Conservation (phyloP, 2,113 vertebrate genomes). For the Takifugu flavidus region DNA sequence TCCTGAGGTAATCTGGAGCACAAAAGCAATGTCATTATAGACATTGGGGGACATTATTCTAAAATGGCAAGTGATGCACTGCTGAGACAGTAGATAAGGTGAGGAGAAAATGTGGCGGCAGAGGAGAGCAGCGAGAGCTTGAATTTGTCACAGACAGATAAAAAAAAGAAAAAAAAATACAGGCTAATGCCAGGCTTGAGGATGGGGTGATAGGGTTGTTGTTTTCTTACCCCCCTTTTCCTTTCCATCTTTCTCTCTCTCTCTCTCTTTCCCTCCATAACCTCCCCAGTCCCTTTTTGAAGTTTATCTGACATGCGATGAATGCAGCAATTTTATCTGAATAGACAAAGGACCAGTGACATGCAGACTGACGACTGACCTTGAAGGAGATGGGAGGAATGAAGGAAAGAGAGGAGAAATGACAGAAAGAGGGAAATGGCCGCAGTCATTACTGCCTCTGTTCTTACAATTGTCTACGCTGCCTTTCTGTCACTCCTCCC, state of each 20-base stretch:
- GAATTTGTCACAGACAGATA: conserved; percentile 78
- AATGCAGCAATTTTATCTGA: conserved; percentile 78
- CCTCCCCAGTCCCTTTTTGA: conserved; percentile 57
- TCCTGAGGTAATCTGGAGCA: conserved; percentile 75
- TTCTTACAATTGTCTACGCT: conserved; percentile 12
- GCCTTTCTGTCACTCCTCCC: neutral
- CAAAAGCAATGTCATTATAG: conserved; percentile 78
- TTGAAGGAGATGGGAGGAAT: conserved; percentile 67
- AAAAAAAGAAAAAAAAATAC: conserved; percentile 41
- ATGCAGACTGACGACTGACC: conserved; percentile 70
- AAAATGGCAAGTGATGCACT: conserved; percentile 76
- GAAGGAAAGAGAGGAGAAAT: conserved; percentile 31
- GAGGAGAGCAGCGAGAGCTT: conserved; percentile 64
- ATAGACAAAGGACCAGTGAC: conserved; percentile 75
- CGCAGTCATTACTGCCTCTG: conserved; percentile 20
- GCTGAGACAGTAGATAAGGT: conserved; percentile 77
- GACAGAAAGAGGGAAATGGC: conserved; percentile 34
- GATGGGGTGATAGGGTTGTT: conserved; percentile 61
- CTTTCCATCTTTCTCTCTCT: conserved; percentile 20
- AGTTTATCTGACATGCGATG: conserved; percentile 78
- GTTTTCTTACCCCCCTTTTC: conserved; percentile 28
- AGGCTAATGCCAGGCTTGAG: conserved; percentile 61
- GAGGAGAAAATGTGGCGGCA: conserved; percentile 69
- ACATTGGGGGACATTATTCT: conserved; percentile 77
- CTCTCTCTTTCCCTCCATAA: conserved; percentile 19